Conservation (phyloP, 2,797 vertebrate species). For the Vireo griseus region DNA sequence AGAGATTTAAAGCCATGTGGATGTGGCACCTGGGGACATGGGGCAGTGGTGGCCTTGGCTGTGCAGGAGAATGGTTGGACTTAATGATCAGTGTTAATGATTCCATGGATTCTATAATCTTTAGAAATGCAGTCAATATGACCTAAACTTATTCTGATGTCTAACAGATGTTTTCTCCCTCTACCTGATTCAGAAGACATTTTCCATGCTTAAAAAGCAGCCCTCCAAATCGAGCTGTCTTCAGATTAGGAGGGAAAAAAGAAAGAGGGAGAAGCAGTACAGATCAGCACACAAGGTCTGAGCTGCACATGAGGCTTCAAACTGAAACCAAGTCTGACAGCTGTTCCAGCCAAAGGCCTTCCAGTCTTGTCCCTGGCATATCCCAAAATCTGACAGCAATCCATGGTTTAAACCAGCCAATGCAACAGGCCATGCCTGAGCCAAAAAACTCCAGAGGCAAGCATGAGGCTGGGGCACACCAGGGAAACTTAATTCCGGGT, state of each 20-base stretch:
- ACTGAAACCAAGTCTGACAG: neutral
- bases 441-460: neutral
- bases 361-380: fast-evolving
- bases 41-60: neutral
- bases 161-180: neutral
- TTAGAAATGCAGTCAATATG: fast-evolving
- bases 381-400: neutral
- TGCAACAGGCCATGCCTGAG: no score
- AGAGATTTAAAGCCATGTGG: neutral
- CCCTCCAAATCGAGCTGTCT: neutral
- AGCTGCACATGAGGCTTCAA: neutral
- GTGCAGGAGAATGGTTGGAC: fast-evolving
- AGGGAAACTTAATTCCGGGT: neutral
- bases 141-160: neutral
- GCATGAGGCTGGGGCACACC: neutral
- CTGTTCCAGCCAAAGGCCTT: fast-evolving
- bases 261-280: fast-evolving
- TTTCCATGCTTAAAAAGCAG: neutral
- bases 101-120: fast-evolving
- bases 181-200: no score
- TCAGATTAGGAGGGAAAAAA: neutral
- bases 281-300: neutral
- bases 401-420: neutral
- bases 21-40: neutral
- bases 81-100: neutral